Conservation (phyloP, 2,797 vertebrate genomes). For the Crocidura indochinensis region DNA sequence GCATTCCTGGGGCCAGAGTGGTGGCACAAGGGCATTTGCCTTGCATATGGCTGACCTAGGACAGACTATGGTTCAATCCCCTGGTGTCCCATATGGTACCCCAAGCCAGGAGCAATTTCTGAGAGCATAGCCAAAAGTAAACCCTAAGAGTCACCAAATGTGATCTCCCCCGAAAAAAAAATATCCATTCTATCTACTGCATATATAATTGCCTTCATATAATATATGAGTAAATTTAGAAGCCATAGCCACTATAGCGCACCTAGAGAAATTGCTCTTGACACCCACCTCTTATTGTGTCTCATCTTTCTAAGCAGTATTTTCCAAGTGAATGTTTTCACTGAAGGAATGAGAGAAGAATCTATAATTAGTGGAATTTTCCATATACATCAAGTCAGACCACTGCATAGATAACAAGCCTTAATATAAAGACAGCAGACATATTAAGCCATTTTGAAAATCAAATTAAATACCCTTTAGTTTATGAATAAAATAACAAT, state of each 20-base stretch:
- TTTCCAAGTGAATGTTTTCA: conserved; percentile 28
- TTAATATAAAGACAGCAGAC: conserved; percentile 29
- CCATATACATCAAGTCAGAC: neutral
- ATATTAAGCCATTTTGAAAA: conserved; percentile 32
- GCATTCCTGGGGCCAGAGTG: neutral
- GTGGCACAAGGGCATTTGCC: no score
- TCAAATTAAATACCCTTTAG: conserved; percentile 34
- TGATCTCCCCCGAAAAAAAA: no score
- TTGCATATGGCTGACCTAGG: no score
- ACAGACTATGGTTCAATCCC: no score
- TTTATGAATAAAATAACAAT: no score
- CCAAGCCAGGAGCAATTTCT: no score
- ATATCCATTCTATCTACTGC: no score
- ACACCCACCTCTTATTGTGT: neutral
- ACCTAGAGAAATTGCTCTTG: neutral
- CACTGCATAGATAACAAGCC: neutral
- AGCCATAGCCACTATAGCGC: neutral
- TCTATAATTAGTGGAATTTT: neutral
- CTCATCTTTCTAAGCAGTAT: neutral
- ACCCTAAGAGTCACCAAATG: no score
- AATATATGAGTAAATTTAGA: no score
- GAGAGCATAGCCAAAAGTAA: no score
- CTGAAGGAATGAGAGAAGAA: neutral
- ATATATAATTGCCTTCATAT: no score
- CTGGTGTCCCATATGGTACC: no score